phyloP scores from a whole-genome alignment of 2,113 vertebrate species.

The Limanda limanda region DNA sequence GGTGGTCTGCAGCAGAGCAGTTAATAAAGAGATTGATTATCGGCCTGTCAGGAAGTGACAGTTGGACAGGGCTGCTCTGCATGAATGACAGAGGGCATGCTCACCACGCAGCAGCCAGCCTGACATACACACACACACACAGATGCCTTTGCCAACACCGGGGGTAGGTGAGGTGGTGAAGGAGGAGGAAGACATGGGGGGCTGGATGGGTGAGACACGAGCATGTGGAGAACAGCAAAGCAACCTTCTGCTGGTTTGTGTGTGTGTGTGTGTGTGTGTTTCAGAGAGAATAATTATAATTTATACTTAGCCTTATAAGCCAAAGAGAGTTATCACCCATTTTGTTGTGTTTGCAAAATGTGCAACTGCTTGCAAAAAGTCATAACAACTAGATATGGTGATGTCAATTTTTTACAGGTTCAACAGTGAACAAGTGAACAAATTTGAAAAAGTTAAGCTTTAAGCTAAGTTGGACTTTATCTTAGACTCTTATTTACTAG shows the following conservation, averaged over 20 bases:
- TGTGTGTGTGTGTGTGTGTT: slow-evolving; percentile 37
- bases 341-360: too few relatives aligned
- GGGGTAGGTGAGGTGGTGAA: slow-evolving; percentile 53
- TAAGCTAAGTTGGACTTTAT: too few relatives aligned
- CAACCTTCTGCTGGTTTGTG: slow-evolving; percentile 69
- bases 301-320: neutral
- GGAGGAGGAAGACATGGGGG: slow-evolving; percentile 8
- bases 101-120: slow-evolving; percentile 87
- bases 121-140: slow-evolving; percentile 61
- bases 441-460: too few relatives aligned
- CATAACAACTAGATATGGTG: too few relatives aligned
- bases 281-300: neutral
- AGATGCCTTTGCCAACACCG: slow-evolving; percentile 84
- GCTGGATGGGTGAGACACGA: slow-evolving; percentile 48
- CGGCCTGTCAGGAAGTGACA: slow-evolving; percentile 94
- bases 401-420: too few relatives aligned
- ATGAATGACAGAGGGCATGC: slow-evolving; percentile 95
- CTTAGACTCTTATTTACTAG: too few relatives aligned
- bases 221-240: slow-evolving; percentile 68
- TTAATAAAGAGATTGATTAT: slow-evolving; percentile 99
- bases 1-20: slow-evolving; percentile 90
- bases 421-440: too few relatives aligned
- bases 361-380: too few relatives aligned
- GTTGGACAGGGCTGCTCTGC: slow-evolving; percentile 93
- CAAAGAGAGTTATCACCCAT: neutral